Evolutionary conservation across 2,888 invertebrate species (phyloP).

Genomic region (Hemicrepidius hirtus): DNA sequence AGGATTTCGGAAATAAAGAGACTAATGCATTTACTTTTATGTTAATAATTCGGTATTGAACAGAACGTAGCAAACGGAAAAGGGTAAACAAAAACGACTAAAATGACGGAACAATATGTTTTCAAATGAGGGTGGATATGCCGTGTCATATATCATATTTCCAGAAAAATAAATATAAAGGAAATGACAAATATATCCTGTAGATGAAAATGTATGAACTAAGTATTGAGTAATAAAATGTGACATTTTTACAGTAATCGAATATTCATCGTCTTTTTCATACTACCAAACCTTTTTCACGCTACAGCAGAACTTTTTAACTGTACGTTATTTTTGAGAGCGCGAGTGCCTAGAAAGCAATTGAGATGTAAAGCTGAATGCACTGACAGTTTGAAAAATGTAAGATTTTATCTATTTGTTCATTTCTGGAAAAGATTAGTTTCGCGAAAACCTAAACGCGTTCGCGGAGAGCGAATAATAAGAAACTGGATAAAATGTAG

Average conservation of each 20-base stretch:
- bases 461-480: constrained; percentile 39
- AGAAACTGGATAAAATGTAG: constrained; percentile 43
- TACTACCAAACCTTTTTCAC: background rate
- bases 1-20: constrained; percentile 34
- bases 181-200: constrained; percentile 40
- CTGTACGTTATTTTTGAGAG: constrained; percentile 23
- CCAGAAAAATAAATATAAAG: constrained; percentile 39
- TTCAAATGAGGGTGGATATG: constrained; percentile 39
- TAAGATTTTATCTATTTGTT: constrained; percentile 50
- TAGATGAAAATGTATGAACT: constrained; percentile 37
- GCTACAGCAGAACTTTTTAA: constrained; percentile 13
- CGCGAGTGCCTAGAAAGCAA: constrained; percentile 38
- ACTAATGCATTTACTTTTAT: constrained; percentile 46
- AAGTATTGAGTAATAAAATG: constrained; percentile 31
- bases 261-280: constrained; percentile 28
- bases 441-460: constrained; percentile 46
- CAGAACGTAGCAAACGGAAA: constrained; percentile 8
- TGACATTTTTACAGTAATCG: constrained; percentile 24
- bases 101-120: constrained; percentile 44
- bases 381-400: constrained; percentile 49
- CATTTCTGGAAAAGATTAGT: constrained; percentile 49
- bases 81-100: constrained; percentile 39
- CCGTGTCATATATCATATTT: constrained; percentile 34
- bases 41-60: constrained; percentile 43
- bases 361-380: constrained; percentile 42